These are phyloP conservation scores for Tineola bisselliella DNA, from an alignment of 2,888 invertebrate species.

Conservation along the genomic window DNA sequence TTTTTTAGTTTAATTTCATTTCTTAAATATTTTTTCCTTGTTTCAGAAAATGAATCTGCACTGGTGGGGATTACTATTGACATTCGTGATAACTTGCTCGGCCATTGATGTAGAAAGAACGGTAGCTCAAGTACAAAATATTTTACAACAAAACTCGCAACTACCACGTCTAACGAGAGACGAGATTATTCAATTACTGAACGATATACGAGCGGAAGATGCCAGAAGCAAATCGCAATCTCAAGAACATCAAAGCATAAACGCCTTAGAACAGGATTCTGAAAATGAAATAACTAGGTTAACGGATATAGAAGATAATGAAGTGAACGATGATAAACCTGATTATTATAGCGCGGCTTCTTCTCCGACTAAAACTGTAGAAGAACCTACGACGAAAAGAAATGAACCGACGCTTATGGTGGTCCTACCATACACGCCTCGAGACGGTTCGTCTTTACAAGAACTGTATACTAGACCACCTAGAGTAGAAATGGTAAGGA, in stretches of 20 bases:
- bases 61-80: slow-evolving; percentile 35
- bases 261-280: slow-evolving; percentile 30
- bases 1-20: too few species aligned
- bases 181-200: slow-evolving; percentile 73
- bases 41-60: slow-evolving; percentile 53
- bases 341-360: slow-evolving; percentile 18
- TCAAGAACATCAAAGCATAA: slow-evolving; percentile 21
- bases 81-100: slow-evolving; percentile 28
- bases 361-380: slow-evolving; percentile 20
- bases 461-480: slow-evolving; percentile 75
- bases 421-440: slow-evolving; percentile 72
- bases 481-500: slow-evolving; percentile 63
- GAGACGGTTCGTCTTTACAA: slow-evolving; percentile 66
- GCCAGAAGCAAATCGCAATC: slow-evolving; percentile 29
- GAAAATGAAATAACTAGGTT: slow-evolving; percentile 25
- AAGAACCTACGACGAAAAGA: slow-evolving; percentile 39
- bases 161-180: slow-evolving; percentile 71
- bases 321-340: not conserved
- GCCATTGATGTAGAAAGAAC: slow-evolving; percentile 68
- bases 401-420: slow-evolving; percentile 66
- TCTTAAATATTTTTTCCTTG: slow-evolving; percentile 16
- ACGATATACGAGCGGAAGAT: slow-evolving; percentile 71
- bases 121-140: slow-evolving; percentile 73
- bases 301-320: slow-evolving; percentile 13
- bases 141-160: slow-evolving; percentile 69